Evolutionary conservation across 30 jellyfish, hydroid and myxozoan genomes (phyloP), one percentile per base, ranked within the genome.

Genomic region (Turritopsis rubra): DNA sequence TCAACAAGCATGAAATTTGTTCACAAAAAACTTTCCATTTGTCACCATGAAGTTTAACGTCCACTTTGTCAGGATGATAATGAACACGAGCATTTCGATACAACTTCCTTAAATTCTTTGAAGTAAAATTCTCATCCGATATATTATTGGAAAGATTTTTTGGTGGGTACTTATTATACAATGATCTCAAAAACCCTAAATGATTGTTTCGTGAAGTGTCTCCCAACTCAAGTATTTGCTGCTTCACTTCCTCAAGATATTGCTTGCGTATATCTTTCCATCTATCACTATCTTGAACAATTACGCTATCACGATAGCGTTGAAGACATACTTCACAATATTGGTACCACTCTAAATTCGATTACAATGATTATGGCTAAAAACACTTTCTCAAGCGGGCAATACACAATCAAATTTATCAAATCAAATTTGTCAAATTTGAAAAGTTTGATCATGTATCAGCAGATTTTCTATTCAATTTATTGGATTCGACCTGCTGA

Each of bases 1-100:
- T 68, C 21, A 68, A 68, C 21, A 68, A 68, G 17, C 28, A 1
- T 73, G 88, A 31, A 30, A 86, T 80, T 41, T 86, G 89, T 53
- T 86, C 89, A 27, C 89, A 86, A 21, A 86, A 66, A 75, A 87
- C 95, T 41, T 81, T 81, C 95, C 95, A 87, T 26, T 74, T 87
- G 22, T 72, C 68, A 0, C 95, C 95, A 81, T 87, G 82, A 0
- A 31, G 74, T 60, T 30, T 41, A 13, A 75, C 84, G 17, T 87
- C 84, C 54, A 86, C 71, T 73, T 83, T 79, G 25, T 87, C 95
- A 1, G 95, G 95, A 52, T 81, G 89, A 66, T 87, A 87, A 41
- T 87, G 90, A 41, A 81, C 73, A 26, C 77, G 80, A 26, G 94
- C 94, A n/a, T 79, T 79, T 29, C 75, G 88, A 3, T 28, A 25